Base-by-base conservation (phyloP, 2,888 invertebrate species). In the Gibbula magus region DNA sequence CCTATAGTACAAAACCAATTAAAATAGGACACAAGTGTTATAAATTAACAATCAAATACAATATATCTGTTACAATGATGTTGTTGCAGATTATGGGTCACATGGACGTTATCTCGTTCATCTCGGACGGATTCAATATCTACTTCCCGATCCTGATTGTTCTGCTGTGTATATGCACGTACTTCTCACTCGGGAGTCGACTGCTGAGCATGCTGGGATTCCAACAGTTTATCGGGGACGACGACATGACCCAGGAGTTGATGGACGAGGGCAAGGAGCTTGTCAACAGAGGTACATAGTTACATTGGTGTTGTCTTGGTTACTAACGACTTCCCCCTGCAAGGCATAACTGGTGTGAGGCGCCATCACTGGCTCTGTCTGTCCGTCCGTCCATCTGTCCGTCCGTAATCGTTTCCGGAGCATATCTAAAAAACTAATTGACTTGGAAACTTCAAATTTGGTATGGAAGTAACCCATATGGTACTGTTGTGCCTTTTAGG, bases 111-210 rank as follows among this genome's bases (percentile, higher is more conserved):
- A 96, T 99, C 79, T 96, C 97, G 39, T 97, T 99, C 82, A 97
- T 99, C 86, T 96, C 99, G 0, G 97, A 98, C 92, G 99, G 99
- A 10, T 99, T 99, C 94, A 99, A 99, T 94, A 96, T 99, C 79
- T 99, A 99, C 94, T 98, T 99, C 93, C 99, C 99, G 0, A 99
- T 99, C 95, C 95, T 97, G 81, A 98, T 99, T 92, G 95, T 99
- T 81, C 95, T 96, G 61, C 96, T 99, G 87, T 99, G 99, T 91
- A 93, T 97, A 79, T 96, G 98, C 79, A 99, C 99, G 0, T 98
- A 97, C 94, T 97, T 98, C 91, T 97, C 97, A 88, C 94, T 99
- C 66, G 99, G 99, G 78, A 96, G 97, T 79, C 95, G 98, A 75
- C 94, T 98, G 79, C 94, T 99, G 52, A 97, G 98, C 78, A 95